Evolutionary conservation across 2,888 invertebrate species (phyloP), one percentile per base, ranked within the genome.

Genomic region (Pimpla rufipes): DNA sequence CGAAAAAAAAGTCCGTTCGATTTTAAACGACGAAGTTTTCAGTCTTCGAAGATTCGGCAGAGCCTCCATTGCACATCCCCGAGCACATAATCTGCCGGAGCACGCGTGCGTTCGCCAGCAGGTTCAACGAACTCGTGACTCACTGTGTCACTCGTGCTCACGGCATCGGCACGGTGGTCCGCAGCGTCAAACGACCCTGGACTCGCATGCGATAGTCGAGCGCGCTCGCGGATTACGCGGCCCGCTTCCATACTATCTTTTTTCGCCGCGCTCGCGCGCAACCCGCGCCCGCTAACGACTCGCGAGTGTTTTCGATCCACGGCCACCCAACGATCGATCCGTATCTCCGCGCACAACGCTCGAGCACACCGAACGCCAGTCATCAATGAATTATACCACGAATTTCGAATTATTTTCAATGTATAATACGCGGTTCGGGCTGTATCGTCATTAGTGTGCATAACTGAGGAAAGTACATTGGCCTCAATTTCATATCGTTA

Each of bases 51-150:
- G 21, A 70, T 78, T 81, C 35, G 7, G 62, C 57, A 78, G 52
- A 79, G 23, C 71, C 71, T 52, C 76, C 83, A 83, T 79, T 83
- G 83, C 79, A 79, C 76, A 83, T 83, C 78, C 75, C 42, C 16
- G 37, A 37, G 40, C 67, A 77, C 64, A 70, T 55, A 68, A 70
- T 59, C 68, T 55, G 50, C 77, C 62, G 62, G 73, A 84, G 81
- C 77, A 84, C 85, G 81, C 85, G 85, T 85, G 85, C 85, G 81
- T 81, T 85, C 84, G 77, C 84, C 71, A 70, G 55, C 74, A 76
- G 73, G 85, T 85, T 87, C 87, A 87, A 86, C 84, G 87, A 87
- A 87, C 87, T 84, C 78, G 78, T 85, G 82, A 87, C 81, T 83
- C 86, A 84, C 85, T 81, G 83, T 75, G 74, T 81, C 76, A 79